Conservation (phyloP, 2,113 vertebrate genomes). For the Indri indri region DNA sequence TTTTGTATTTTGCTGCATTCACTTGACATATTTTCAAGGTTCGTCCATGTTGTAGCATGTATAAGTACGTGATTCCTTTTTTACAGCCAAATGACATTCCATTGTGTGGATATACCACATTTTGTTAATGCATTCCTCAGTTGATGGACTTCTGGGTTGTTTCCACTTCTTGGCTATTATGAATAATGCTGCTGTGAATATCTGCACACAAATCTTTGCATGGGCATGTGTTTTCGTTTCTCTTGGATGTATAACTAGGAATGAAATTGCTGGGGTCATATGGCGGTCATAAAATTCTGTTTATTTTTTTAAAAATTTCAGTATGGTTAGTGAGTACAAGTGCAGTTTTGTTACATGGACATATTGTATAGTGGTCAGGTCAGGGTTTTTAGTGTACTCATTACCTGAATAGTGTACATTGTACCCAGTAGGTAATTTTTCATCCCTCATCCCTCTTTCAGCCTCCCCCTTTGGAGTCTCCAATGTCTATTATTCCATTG, state of each 20-base stretch:
- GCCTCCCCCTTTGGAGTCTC: too few relatives aligned
- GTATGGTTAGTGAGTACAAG: too few relatives aligned
- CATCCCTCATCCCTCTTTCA: too few relatives aligned
- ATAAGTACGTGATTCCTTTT: conserved; percentile 18
- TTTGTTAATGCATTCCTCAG: background rate
- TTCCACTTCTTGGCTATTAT: background rate
- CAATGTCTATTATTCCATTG: too few relatives aligned
- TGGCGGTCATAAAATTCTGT: background rate
- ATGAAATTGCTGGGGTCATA: background rate
- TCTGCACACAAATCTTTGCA: background rate
- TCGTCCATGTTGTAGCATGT: background rate
- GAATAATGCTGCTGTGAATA: conserved; percentile 18
- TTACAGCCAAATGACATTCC: conserved; percentile 1
- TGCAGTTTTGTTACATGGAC: too few relatives aligned
- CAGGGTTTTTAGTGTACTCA: too few relatives aligned
- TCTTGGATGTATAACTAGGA: background rate
- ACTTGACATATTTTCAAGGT: background rate
- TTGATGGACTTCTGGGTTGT: background rate
- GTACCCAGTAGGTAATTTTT: too few relatives aligned
- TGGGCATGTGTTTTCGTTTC: background rate
- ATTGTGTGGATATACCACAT: background rate
- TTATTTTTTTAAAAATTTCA: too few relatives aligned
- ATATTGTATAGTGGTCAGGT: too few relatives aligned
- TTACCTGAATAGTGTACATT: too few relatives aligned
- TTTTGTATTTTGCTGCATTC: background rate